Conservation (phyloP, 2,797 vertebrate genomes). For the Ceryle rudis region DNA sequence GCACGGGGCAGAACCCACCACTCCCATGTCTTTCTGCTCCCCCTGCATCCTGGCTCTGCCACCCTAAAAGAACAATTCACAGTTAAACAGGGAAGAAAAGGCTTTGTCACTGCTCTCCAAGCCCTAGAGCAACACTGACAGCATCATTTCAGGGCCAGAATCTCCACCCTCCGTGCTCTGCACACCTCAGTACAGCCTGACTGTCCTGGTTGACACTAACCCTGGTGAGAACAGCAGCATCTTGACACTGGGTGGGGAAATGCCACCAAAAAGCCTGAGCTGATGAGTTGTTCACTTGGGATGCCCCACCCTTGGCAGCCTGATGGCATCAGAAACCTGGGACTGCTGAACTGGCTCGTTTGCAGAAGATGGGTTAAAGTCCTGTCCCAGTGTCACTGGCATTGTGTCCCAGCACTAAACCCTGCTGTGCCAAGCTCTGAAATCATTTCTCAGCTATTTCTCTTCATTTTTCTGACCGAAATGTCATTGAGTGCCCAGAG, state of each 20-base stretch:
- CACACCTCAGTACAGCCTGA: background rate
- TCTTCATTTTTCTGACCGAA: background rate
- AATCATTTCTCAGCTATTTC: background rate
- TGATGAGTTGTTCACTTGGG: background rate
- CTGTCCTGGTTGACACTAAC: background rate
- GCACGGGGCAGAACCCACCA: background rate
- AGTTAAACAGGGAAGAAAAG: background rate
- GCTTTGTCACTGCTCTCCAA: background rate
- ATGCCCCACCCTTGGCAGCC: background rate
- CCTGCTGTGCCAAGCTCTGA: background rate
- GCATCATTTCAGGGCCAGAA: background rate
- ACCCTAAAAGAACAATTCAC: background rate
- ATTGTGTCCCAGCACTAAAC: background rate
- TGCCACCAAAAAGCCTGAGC: background rate
- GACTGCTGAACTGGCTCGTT: background rate
- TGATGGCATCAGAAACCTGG: accelerated
- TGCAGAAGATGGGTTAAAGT: background rate
- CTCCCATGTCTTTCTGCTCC: background rate
- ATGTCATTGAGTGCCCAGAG: background rate
- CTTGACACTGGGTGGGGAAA: background rate
- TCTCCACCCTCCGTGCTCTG: accelerated
- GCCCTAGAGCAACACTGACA: background rate
- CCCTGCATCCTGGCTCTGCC: accelerated
- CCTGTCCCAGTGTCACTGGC: background rate
- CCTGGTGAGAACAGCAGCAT: accelerated